Conservation (phyloP, 2,888 invertebrate genomes). For the Harpalus rubripes region DNA sequence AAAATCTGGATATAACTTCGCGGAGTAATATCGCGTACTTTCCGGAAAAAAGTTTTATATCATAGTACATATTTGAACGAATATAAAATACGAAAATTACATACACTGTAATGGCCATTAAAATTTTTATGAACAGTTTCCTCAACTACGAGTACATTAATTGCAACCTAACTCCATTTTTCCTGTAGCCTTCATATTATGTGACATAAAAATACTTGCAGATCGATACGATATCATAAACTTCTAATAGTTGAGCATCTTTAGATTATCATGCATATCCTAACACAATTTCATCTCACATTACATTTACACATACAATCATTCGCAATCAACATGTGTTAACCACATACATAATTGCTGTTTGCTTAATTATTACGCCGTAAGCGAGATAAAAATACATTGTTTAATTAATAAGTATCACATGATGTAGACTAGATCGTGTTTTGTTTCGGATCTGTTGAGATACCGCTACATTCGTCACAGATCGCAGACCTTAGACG, state of each 20-base stretch:
- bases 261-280: background rate
- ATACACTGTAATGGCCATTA: too few species aligned
- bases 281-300: conserved; percentile 22
- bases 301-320: conserved; percentile 2
- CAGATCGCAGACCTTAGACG: conserved; percentile 9
- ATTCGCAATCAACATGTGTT: conserved; percentile 22
- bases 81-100: too few species aligned
- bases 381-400: conserved; percentile 53
- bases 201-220: background rate
- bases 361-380: conserved; percentile 54
- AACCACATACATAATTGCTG: conserved; percentile 40
- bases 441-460: conserved; percentile 16
- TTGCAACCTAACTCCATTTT: too few species aligned
- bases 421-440: conserved; percentile 35
- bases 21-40: too few species aligned
- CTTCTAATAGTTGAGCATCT: background rate
- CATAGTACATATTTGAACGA: too few species aligned
- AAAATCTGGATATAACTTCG: too few species aligned
- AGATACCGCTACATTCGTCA: background rate
- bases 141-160: too few species aligned
- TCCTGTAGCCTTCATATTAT: too few species aligned
- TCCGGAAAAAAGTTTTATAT: too few species aligned
- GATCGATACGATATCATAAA: too few species aligned
- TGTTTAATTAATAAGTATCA: conserved; percentile 50
- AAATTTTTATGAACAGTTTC: too few species aligned